Evolutionary conservation across 2,888 invertebrate genomes (phyloP), one percentile per base, ranked within the genome.

Genomic region (Torymus texanus): DNA sequence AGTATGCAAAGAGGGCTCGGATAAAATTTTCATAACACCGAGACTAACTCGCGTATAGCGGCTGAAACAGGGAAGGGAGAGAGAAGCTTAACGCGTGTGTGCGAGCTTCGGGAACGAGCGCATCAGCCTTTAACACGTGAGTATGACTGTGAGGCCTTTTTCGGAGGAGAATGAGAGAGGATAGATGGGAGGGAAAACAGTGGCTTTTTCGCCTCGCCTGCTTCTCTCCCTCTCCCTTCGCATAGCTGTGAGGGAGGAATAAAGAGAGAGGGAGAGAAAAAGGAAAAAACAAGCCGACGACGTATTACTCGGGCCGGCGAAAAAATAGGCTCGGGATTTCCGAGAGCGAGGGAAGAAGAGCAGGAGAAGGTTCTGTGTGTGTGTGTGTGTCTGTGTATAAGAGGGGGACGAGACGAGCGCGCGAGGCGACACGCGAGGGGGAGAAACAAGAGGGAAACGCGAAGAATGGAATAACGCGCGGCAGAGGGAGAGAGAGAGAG

Each of bases 1-100:
- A 79, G 66, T 72, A 71, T 63, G 68, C 68, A 63, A 58, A 67
- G 68, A 75, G 63, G 24, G 50, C 67, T 21, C 55, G 81, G 78
- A 83, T 83, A 80, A 84, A 84, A 85, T 83, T 83, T 84, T 84
- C 84, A 84, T 84, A 82, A 82, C 80, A 73, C 73, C 58, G 50
- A 41, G 41, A 41, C 41, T 41, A 41, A 41, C 41, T 41, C 41
- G 41, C 41, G 10, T 41, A 41, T 1, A 21, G 21, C 21, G 1
- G 21, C 21, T 21, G 21, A 2, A 21, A 21, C 21, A 5, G 41
- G 41, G 5, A 8, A 8, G 5, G 8, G 41, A 41, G 41, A 8
- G 41, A 41, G 41, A 41, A 14, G 12, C 24, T 63, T 14, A 14
- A 13, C 13, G 62, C 13, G 56, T 14, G 11, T 58, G 41, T 13